Evolutionary conservation across 1,140 invertebrate genomes (phyloP).

Genomic region (Vanessa tameamea): DNA sequence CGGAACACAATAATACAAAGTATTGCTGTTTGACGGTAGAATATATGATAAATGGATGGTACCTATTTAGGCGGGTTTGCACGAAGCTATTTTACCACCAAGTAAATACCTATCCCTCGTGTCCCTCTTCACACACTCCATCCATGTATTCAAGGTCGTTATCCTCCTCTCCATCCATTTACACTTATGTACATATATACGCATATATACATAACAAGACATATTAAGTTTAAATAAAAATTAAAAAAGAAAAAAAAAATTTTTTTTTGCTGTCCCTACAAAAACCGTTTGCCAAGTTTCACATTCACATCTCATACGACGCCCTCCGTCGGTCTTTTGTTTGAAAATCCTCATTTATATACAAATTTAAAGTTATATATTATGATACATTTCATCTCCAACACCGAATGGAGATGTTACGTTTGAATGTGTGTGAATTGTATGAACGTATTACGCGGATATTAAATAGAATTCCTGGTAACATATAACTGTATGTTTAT

Average conservation of each 20-base stretch:
- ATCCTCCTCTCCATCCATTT: too few relatives aligned
- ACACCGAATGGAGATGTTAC: neutral
- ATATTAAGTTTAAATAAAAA: too few relatives aligned
- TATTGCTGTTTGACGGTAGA: too few relatives aligned
- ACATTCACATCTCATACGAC: slow-evolving; percentile 25
- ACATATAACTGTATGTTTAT: neutral
- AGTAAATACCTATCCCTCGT: too few relatives aligned
- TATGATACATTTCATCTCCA: slow-evolving; percentile 23
- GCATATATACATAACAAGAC: too few relatives aligned
- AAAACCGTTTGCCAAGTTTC: slow-evolving; percentile 18
- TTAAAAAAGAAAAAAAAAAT: neutral
- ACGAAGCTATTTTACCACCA: too few relatives aligned
- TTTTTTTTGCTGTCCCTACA: slow-evolving; percentile 13
- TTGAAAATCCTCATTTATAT: slow-evolving; percentile 35
- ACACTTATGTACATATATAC: too few relatives aligned
- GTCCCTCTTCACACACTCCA: too few relatives aligned
- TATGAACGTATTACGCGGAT: neutral
- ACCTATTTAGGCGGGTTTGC: too few relatives aligned
- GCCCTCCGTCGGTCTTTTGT: slow-evolving; percentile 30
- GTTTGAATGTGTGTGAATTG: slow-evolving; percentile 1
- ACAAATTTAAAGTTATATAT: slow-evolving; percentile 32
- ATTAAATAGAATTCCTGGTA: neutral
- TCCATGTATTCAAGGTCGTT: too few relatives aligned
- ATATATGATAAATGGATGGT: too few relatives aligned
- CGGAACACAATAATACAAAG: too few relatives aligned